phyloP scores from a whole-genome alignment of 2,113 vertebrate genomes.

The Dasyurus viverrinus region DNA sequence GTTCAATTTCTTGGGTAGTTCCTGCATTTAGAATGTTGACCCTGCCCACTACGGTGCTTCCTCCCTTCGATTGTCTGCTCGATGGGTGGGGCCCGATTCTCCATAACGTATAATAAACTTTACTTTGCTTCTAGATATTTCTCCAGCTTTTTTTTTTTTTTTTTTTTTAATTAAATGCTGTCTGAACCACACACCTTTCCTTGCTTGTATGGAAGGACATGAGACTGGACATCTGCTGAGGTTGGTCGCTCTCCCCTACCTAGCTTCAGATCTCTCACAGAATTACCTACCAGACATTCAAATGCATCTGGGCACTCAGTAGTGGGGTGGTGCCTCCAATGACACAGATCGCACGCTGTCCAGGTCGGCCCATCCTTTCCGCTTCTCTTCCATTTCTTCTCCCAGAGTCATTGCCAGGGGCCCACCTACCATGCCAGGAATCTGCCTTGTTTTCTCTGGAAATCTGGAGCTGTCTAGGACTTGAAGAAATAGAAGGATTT shows the following conservation, averaged over 20 bases:
- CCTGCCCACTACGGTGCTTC: too few relatives aligned
- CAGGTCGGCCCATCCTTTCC: neutral
- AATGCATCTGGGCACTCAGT: too few relatives aligned
- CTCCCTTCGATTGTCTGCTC: too few relatives aligned
- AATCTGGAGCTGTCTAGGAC: neutral
- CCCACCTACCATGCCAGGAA: neutral
- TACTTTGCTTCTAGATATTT: too few relatives aligned
- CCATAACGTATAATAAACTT: too few relatives aligned
- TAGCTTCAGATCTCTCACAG: neutral
- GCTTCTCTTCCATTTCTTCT: neutral
- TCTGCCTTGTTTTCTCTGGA: neutral
- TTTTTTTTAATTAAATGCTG: too few relatives aligned
- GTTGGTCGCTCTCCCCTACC: neutral
- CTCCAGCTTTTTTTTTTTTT: too few relatives aligned
- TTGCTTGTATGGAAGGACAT: neutral
- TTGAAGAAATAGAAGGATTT: neutral
- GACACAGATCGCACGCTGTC: too few relatives aligned
- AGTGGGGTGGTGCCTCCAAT: neutral
- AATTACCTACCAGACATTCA: neutral
- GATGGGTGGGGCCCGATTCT: too few relatives aligned
- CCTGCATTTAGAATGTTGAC: too few relatives aligned
- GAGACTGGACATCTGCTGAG: neutral
- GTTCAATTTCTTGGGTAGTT: too few relatives aligned
- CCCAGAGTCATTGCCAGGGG: neutral
- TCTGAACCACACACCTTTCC: too few relatives aligned